A percentile compares a stretch with the other conserved stretches of the same genome.
Evolutionary conservation across 2,113 vertebrate genomes (phyloP).

Genomic region (Sturnira hondurensis): DNA sequence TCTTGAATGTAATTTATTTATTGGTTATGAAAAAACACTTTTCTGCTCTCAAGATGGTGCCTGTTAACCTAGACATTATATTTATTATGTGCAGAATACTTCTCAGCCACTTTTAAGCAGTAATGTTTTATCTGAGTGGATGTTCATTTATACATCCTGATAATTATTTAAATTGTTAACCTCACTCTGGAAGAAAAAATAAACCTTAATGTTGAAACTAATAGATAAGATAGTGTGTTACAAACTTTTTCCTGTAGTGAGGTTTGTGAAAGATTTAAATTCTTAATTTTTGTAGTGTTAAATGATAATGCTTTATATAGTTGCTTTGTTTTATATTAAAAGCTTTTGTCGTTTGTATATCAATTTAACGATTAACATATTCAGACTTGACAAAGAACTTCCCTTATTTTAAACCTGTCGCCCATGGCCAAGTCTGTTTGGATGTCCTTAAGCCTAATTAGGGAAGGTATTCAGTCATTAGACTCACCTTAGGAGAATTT

Average conservation of each 20-base stretch:
- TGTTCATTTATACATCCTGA: constrained; percentile 54
- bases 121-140: constrained; percentile 55
- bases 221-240: constrained; percentile 50
- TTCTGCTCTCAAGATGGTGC: constrained; percentile 69
- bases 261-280: constrained; percentile 44
- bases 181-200: constrained; percentile 64
- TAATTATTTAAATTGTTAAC: constrained; percentile 75
- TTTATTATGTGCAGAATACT: constrained; percentile 67
- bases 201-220: constrained; percentile 70
- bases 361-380: background rate
- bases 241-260: constrained; percentile 44
- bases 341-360: background rate
- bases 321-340: constrained; percentile 46
- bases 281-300: constrained; percentile 42
- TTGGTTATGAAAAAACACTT: constrained; percentile 40
- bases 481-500: background rate
- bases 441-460: background rate
- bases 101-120: constrained; percentile 51
- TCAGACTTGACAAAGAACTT: background rate
- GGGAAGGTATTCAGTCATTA: background rate
- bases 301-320: background rate
- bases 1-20: constrained; percentile 75
- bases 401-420: background rate
- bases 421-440: background rate
- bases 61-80: constrained; percentile 71